Evolutionary conservation across 2,888 invertebrate genomes (phyloP).

Genomic region (Ptychoptera contaminata): DNA sequence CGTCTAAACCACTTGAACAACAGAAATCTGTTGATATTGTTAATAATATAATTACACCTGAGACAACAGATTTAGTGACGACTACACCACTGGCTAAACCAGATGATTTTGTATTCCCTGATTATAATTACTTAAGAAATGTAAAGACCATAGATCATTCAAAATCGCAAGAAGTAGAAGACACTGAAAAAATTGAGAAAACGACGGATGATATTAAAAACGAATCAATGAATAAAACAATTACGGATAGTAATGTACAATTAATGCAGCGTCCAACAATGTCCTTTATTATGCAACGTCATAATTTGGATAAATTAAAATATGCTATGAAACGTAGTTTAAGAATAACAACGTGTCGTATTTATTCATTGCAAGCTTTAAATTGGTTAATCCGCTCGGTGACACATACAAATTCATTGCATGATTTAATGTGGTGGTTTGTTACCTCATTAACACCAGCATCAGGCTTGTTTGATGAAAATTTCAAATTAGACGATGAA

Average conservation of each 20-base stretch:
- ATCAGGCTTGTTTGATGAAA: slow-evolving; percentile 31
- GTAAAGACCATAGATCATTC: neutral
- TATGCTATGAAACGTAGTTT: slow-evolving; percentile 81
- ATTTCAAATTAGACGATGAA: slow-evolving; percentile 31
- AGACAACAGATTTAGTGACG: neutral
- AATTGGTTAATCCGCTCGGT: slow-evolving; percentile 90
- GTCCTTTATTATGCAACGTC: slow-evolving; percentile 69
- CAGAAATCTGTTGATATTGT: slow-evolving; percentile 24
- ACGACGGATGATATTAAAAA: neutral
- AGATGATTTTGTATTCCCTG: slow-evolving; percentile 1
- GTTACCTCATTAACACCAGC: slow-evolving; percentile 60
- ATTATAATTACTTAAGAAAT: neutral
- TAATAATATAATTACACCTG: neutral
- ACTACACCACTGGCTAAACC: neutral
- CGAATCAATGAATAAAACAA: neutral
- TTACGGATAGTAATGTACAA: slow-evolving; percentile 10
- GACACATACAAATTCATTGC: slow-evolving; percentile 79
- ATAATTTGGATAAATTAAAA: slow-evolving; percentile 69
- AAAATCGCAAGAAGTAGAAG: neutral
- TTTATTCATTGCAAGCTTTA: slow-evolving; percentile 82
- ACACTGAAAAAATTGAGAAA: neutral
- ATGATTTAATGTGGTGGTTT: slow-evolving; percentile 96
- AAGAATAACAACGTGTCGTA: slow-evolving; percentile 60
- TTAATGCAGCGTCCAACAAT: slow-evolving; percentile 55
- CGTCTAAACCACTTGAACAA: slow-evolving; percentile 17